These are phyloP conservation scores for Pterois miles DNA, from an alignment of 2,797 vertebrate species.

Conservation along the genomic window DNA sequence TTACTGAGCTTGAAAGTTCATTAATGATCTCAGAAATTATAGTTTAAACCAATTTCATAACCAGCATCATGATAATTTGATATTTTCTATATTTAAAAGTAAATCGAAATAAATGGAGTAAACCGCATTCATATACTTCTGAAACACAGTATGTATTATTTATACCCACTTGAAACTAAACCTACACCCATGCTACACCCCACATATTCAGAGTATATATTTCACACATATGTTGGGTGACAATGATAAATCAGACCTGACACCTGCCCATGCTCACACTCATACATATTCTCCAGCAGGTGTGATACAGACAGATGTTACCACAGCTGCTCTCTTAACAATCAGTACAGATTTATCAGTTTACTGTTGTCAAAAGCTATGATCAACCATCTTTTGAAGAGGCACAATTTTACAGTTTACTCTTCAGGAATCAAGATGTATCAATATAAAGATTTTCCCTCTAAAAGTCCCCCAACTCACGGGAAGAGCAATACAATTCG, in stretches of 20 bases:
- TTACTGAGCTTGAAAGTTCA: neutral
- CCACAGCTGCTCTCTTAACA: conserved; percentile 35
- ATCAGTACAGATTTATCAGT: conserved; percentile 6
- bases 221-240: conserved; percentile 4
- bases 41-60: neutral
- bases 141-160: neutral
- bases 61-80: neutral
- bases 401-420: neutral
- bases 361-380: neutral
- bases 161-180: neutral
- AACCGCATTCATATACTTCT: neutral
- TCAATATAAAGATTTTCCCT: neutral
- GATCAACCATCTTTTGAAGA: neutral
- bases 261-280: neutral
- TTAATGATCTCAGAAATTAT: neutral
- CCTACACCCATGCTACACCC: neutral
- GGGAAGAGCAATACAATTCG: neutral
- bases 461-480: too few relatives aligned
- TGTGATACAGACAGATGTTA: conserved; percentile 27
- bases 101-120: neutral
- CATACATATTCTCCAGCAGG: conserved; percentile 12
- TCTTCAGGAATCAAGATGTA: too few relatives aligned
- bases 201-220: neutral
- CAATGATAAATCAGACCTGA: neutral
- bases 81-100: neutral